Conservation (phyloP, 2,888 invertebrate species). For the Fragum sueziense region DNA sequence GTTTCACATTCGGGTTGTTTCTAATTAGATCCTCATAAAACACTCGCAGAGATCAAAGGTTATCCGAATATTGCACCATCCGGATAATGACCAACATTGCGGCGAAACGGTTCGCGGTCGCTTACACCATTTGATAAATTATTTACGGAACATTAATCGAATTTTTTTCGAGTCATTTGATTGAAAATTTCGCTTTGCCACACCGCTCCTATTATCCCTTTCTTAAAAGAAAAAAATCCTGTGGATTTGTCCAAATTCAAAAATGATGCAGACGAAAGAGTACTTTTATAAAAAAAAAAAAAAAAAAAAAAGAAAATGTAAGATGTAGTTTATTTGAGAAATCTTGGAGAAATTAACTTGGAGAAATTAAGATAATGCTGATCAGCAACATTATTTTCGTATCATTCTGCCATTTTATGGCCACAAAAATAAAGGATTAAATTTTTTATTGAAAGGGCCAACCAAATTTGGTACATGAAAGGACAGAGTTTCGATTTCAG, state of each 20-base stretch:
- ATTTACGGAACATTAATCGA: constrained; percentile 44
- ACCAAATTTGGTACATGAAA: not conserved
- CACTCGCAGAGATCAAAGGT: constrained; percentile 26
- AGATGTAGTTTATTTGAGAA: no score
- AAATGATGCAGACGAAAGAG: no score
- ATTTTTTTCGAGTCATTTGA: constrained; percentile 33
- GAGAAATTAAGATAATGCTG: no score
- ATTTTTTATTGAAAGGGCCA: no score
- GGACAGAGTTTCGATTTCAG: not conserved
- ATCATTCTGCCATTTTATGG: no score
- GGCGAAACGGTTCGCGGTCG: not conserved
- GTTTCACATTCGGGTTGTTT: constrained; percentile 24
- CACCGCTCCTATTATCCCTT: not conserved
- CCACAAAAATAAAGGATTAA: no score
- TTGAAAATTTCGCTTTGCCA: constrained; percentile 2
- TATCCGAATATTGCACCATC: constrained; percentile 36
- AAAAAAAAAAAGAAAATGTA: no score
- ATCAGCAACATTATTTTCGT: no score
- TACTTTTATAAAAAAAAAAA: no score
- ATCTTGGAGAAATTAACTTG: no score
- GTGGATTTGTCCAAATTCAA: no score
- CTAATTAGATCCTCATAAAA: constrained; percentile 26
- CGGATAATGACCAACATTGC: constrained; percentile 18
- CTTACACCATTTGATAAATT: constrained; percentile 20
- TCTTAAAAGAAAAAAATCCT: no score